These are phyloP conservation scores for Diorhabda sublineata DNA, from an alignment of 1,140 invertebrate species.

Conservation along the genomic window DNA sequence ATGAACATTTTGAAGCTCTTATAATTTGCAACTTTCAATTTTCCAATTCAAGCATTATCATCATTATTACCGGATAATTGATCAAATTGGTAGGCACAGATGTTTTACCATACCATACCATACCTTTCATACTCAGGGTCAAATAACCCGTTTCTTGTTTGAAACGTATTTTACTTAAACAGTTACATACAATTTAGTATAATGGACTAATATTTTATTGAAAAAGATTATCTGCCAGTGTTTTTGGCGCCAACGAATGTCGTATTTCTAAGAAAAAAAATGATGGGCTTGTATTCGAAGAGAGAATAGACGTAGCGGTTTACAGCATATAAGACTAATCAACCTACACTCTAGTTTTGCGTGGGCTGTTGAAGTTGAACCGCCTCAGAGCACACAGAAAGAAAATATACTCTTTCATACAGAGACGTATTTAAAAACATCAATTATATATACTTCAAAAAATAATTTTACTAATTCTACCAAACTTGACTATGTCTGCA, in stretches of 20 bases:
- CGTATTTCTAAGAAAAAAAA: slow-evolving; percentile 14
- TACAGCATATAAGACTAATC: slow-evolving; percentile 31
- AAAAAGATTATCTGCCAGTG: slow-evolving; percentile 12
- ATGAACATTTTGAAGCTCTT: too few relatives aligned
- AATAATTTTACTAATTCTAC: too few relatives aligned
- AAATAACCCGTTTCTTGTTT: too few relatives aligned
- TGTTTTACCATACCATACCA: too few relatives aligned
- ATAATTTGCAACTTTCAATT: too few relatives aligned
- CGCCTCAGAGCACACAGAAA: slow-evolving; percentile 25
- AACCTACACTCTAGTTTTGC: slow-evolving; percentile 30
- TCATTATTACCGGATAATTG: too few relatives aligned
- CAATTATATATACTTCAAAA: neutral
- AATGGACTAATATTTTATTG: slow-evolving; percentile 13
- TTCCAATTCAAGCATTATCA: too few relatives aligned
- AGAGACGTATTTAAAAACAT: slow-evolving; percentile 1
- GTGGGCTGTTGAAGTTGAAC: slow-evolving; percentile 27
- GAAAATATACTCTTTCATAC: neutral
- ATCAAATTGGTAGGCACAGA: too few relatives aligned
- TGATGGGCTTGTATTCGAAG: slow-evolving; percentile 11
- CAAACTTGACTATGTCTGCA: too few relatives aligned
- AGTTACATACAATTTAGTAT: neutral
- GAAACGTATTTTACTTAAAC: too few relatives aligned
- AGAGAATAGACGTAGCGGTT: slow-evolving; percentile 28
- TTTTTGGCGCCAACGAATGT: slow-evolving; percentile 20
- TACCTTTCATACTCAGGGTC: too few relatives aligned